phyloP scores from a whole-genome alignment of 2,797 vertebrate genomes.

The Cyclura pinguis region DNA sequence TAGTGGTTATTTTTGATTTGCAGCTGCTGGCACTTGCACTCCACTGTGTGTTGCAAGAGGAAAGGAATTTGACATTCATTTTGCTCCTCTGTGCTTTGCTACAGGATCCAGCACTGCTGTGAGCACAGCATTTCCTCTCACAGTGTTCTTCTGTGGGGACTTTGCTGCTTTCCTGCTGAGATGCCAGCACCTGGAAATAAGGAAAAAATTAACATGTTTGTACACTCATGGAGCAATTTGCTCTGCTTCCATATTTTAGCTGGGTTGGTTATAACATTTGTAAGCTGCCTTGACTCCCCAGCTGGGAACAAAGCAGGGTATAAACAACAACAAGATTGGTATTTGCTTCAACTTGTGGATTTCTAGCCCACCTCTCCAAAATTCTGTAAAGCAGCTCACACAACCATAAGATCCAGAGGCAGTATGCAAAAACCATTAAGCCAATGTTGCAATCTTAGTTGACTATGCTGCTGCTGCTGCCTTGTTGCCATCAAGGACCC shows the following conservation, averaged over 20 bases:
- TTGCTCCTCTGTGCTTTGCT: slow-evolving; percentile 12
- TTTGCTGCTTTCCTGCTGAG: background rate
- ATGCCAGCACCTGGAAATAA: slow-evolving; percentile 2
- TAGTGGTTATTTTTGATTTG: slow-evolving; percentile 72
- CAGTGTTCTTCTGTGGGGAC: background rate
- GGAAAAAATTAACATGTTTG: background rate
- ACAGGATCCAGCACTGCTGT: background rate
- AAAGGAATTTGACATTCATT: slow-evolving; percentile 53
- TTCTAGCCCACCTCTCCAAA: background rate
- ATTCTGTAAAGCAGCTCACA: background rate
- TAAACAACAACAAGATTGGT: too few relatives aligned
- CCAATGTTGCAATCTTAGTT: background rate
- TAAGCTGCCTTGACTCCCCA: too few relatives aligned
- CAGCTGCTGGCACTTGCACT: slow-evolving; percentile 49
- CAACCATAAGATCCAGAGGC: background rate
- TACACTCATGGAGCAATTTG: background rate
- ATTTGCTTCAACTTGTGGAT: background rate
- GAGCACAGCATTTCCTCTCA: background rate
- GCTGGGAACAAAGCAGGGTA: too few relatives aligned
- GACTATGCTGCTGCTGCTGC: background rate
- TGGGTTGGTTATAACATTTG: background rate
- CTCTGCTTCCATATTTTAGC: background rate
- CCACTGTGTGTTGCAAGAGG: background rate
- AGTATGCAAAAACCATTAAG: background rate
- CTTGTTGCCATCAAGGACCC: background rate